phyloP scores from a whole-genome alignment of 2,797 vertebrate species.

The Varecia variegata region DNA sequence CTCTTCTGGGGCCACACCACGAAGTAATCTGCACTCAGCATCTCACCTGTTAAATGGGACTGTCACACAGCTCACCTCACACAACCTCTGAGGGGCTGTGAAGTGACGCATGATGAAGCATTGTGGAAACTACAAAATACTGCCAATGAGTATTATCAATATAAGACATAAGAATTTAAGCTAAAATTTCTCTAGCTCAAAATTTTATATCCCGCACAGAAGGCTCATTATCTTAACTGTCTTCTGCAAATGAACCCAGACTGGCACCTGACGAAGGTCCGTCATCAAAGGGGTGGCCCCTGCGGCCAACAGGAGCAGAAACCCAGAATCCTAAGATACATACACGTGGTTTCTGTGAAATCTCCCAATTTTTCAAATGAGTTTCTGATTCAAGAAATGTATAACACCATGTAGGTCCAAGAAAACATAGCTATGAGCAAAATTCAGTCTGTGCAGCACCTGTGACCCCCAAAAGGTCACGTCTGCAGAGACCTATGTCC shows the following conservation, averaged over 20 bases:
- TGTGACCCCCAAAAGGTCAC: background rate
- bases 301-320: background rate
- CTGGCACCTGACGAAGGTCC: background rate
- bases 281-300: accelerated
- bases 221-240: background rate
- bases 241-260: background rate
- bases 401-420: background rate
- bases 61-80: no score
- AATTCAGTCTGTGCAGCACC: no score
- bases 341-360: background rate
- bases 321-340: background rate
- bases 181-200: background rate
- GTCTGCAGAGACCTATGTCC: background rate
- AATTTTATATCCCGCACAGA: background rate
- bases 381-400: background rate
- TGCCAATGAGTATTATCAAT: background rate
- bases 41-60: background rate
- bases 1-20: background rate
- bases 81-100: background rate
- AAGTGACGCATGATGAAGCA: background rate
- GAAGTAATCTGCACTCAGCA: background rate
- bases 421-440: background rate
- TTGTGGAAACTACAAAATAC: background rate
- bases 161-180: background rate
- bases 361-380: background rate